Evolutionary conservation across 2,797 vertebrate genomes (phyloP), one percentile per base, ranked within the genome.

Genomic region (Sarcoramphus papa): DNA sequence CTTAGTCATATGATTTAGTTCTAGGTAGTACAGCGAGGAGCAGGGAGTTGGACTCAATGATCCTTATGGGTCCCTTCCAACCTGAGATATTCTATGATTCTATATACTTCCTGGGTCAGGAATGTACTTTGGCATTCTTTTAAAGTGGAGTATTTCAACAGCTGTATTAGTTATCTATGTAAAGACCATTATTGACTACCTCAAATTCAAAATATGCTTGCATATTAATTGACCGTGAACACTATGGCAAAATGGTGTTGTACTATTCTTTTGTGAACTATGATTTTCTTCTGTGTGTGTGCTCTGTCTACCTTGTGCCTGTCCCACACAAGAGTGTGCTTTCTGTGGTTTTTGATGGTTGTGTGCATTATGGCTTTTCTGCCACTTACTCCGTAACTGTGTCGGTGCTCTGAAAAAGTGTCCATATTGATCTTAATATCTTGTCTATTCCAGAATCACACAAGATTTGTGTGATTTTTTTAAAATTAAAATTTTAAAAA

Each of bases 401-500:
- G 28, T 17, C 10, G 2, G 7, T 45, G 45, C 35, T 72, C 54
- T 75, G 53, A 43, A 73, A 63, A 65, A 19, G 12, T 20, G 24
- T 25, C 35, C 4, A 2, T 18, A 3, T 41, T 41, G 9, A 69
- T 69, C 27, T 54, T 76, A 48, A 9, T 24, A 48, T 18, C 19
- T 83, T 48, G 14, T 62, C n/a, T 62, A 25, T 35, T 77, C 7
- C 33, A 67, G 25, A 81, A 41, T 74, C 17, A 6, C 0, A 0
- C 30, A 37, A 63, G 25, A 63, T 23, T 80, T 51, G 16, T n/a
- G 22, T 48, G 48, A 12, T 14, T 57, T 30, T 33, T 79, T 41
- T 20, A 1, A 1, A 64, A 47, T 41, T 23, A 14, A 41, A 8
- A 8, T 33, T 33, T 79, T 23, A 0, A 4, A 33, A 72, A 25